Base-by-base conservation (phyloP, 2,888 invertebrate species). In the Sphecodes monilicornis region DNA sequence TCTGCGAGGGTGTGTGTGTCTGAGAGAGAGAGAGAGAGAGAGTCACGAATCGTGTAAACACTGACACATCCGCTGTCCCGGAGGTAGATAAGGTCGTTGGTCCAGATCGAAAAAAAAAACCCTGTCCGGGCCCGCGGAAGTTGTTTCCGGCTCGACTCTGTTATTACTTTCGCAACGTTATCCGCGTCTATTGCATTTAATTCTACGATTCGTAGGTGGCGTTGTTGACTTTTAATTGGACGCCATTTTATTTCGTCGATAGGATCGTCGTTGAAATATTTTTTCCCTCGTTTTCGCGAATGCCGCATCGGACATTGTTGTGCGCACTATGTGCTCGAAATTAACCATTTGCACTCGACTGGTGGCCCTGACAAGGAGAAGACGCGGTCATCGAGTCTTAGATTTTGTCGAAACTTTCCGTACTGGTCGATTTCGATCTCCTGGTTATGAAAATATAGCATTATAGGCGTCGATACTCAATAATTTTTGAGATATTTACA, bases 131-230 rank as follows among this genome's bases (percentile, higher is more conserved):
- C 32, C 57, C 60, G 43, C 64, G 70, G 39, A 80, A 76, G 57
- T 80, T 70, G 70, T 76, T 76, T 70, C 64, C 76, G 41, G 46
- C 46, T 6, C 39, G 43, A 32, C 68, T 46, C 64, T 64, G 76
- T 80, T 76, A 70, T 80, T 80, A 76, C 71, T 76, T 39, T 80
- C 75, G 69, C 36, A 43, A 80, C 75, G 75, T 66, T 69, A 60
- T 46, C 70, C 57, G 26, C 50, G 39, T 80, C 76, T 60, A 64
- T 80, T 76, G 76, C 70, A 70, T 46, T 66, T 80, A 80, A 80
- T 80, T 64, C 70, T 46, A 43, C 64, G 39, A 46, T 69, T 69
- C 13, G 29, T 36, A 18, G 26, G n/a, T 10, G 76, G 22, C 36
- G 18, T 73, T 78, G 78, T 60, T 77, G 32, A 60, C 77, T 60